Evolutionary conservation across 2,888 invertebrate genomes (phyloP), one percentile per base, ranked within the genome.

Genomic region (Synanthedon myopaeformis): DNA sequence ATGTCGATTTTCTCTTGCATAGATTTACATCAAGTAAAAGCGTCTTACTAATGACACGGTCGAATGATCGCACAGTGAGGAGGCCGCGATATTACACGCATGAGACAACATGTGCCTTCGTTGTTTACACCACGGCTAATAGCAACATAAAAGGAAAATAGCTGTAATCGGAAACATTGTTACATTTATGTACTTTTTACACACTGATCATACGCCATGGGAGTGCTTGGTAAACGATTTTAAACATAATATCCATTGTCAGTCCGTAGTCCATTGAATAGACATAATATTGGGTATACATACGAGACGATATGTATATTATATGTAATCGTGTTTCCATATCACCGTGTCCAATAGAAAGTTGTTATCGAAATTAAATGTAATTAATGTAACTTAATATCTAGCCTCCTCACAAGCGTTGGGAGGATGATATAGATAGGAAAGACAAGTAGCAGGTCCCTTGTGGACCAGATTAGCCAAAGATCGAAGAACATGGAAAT

Each of bases 181-280:
- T 66, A 62, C 64, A 60, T 63, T 56, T 66, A 64, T 69, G 62
- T 64, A 62, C 68, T 66, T 60, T 73, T 74, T 74, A 74, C 72
- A 76, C 74, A 71, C 70, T 70, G 69, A 72, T 69, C 73, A 72
- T 74, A 73, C 56, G 61, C 57, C 60, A 54, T 56, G 52, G 53
- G 55, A 60, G 57, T 56, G 14, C 41, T 42, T 14, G 35, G 17
- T 52, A 19, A 11, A 49, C 52, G 12, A 19, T 28, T 52, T 52
- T 35, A 45, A 42, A 42, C 52, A 13, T 52, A 17, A 42, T 45
- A 52, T 42, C 52, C 42, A 13, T 35, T 35, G 35, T 35, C 35
- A 45, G 14, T 45, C 13, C 45, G 3, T 45, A 45, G 13, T 45
- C 45, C 11, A 14, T 45, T 45, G 14, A 45, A 10, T 45, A 3